Evolutionary conservation across 2,888 invertebrate genomes (phyloP), one percentile per base, ranked within the genome.

Genomic region (Scaptomyza reducta): DNA sequence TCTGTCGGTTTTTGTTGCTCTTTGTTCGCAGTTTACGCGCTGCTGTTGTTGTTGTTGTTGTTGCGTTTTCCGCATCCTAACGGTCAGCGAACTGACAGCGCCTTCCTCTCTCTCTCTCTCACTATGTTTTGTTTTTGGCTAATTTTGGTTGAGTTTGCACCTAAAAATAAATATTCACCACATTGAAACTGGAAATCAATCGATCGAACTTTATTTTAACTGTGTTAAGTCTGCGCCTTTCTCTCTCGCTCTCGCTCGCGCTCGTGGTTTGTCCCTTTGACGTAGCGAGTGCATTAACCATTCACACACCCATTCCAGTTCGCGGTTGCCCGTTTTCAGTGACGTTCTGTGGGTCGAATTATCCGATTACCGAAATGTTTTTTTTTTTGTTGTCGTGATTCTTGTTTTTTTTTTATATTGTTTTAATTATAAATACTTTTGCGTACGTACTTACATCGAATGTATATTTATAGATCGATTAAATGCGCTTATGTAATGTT

Each of bases 61-160:
- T 46, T 60, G 59, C 61, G 61, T 72, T 80, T 77, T 77, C 80
- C 77, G 74, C 81, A 80, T 80, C 49, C 77, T 68, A 80, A 80
- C 77, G 77, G 80, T 77, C 77, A 77, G 74, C 77, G 47, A 40
- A 77, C 77, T 33, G 56, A 60, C 75, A 63, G n/a, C 80, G 80
- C 76, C 76, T 71, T 70, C 80, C 80, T 67, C 57, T 46, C 41
- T 33, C 31, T 10, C 13, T 5, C 10, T 27, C 13, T 18, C 5
- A 5, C 6, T 10, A 2, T n/a, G 6, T 13, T n/a, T 49, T 6
- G n/a, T n/a, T 46, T 53, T 54, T 27, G 60, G 60, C 58, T 71
- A 66, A 70, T 60, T 75, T 70, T 31, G 59, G 33, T 41, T 31
- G 14, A 14, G 10, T 10, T n/a, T 22, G 11, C 51, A 65, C 47